Conservation (phyloP, 1,140 invertebrate species). For the Sitodiplosis mosellana region DNA sequence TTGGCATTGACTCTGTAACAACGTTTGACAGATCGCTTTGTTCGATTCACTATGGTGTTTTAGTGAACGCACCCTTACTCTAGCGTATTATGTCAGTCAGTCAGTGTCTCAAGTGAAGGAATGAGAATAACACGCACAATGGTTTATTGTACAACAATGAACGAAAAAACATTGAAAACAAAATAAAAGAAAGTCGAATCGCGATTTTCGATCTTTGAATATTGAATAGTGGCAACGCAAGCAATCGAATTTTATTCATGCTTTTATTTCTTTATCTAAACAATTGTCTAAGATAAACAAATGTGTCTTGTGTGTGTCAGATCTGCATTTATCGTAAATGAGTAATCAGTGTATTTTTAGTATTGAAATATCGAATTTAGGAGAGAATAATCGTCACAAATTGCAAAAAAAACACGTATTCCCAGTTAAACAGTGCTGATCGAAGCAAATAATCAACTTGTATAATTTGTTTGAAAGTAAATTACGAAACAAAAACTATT, state of each 20-base stretch:
- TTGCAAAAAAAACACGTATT: not conserved
- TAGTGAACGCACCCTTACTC: not conserved
- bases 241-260: no score
- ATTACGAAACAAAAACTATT: slow-evolving; percentile 35
- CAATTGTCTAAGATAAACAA: no score
- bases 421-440: not conserved
- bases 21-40: not conserved
- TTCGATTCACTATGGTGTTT: not conserved
- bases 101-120: not conserved
- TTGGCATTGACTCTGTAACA: not conserved
- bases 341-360: no score
- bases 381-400: not conserved
- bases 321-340: no score
- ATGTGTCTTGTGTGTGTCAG: not conserved
- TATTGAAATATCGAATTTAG: not conserved
- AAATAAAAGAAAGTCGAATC: no score
- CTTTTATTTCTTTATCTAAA: no score
- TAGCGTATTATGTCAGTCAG: not conserved
- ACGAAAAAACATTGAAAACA: no score
- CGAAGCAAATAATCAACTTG: not conserved
- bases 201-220: no score
- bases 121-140: no score
- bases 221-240: no score
- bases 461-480: slow-evolving; percentile 39
- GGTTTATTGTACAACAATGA: no score